These are phyloP conservation scores for Pachyuromys duprasi DNA, from an alignment of 2,797 vertebrate genomes.

Conservation along the genomic window DNA sequence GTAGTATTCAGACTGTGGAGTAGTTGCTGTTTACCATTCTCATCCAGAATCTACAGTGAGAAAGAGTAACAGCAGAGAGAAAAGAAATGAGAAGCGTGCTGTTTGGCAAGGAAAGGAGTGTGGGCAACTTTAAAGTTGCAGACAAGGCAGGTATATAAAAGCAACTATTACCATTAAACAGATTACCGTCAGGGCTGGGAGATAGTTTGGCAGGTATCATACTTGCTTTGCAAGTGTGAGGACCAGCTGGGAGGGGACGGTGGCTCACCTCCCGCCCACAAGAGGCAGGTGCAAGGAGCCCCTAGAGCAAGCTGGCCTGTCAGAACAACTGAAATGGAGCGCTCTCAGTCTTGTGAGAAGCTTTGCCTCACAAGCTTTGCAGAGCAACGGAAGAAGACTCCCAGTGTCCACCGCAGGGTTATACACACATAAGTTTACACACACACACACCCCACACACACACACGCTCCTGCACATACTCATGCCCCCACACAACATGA, in stretches of 20 bases:
- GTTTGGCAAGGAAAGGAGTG: neutral
- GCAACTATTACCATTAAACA: neutral
- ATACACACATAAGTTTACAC: neutral
- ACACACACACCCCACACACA: neutral
- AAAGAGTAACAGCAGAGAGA: neutral
- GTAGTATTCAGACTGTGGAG: neutral
- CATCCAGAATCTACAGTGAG: neutral
- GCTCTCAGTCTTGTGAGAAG: neutral
- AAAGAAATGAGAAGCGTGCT: neutral
- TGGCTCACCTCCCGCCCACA: neutral
- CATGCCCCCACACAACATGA: neutral
- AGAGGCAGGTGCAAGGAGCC: neutral
- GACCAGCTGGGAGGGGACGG: neutral
- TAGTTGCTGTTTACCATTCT: neutral
- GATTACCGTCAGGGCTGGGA: neutral
- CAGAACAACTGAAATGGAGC: neutral
- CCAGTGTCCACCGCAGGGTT: neutral
- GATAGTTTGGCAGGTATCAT: too few species aligned
- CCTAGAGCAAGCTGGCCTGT: neutral
- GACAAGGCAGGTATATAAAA: neutral
- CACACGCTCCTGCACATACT: neutral
- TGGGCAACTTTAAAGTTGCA: neutral
- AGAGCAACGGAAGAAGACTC: neutral
- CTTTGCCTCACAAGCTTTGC: neutral
- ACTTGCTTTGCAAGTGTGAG: neutral